Conservation (phyloP, 2,113 vertebrate genomes). For the Casuarius casuarius region DNA sequence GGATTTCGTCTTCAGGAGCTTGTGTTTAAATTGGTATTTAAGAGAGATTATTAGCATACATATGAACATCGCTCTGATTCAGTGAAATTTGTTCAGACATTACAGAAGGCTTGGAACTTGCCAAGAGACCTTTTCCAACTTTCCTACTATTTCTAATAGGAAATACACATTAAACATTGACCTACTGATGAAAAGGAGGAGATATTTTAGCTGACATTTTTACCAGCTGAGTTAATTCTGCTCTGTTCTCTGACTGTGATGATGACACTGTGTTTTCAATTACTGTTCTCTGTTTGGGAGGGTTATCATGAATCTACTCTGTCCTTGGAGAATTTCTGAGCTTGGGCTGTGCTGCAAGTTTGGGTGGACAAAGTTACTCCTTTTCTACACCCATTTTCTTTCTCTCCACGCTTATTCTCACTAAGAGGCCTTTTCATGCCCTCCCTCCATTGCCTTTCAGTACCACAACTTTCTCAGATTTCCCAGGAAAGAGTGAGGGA, state of each 20-base stretch:
- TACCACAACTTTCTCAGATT: neutral
- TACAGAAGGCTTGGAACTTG: neutral
- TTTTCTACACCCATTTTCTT: neutral
- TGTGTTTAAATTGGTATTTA: neutral
- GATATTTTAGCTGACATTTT: neutral
- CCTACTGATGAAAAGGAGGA: neutral
- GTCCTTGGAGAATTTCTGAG: neutral
- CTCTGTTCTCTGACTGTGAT: neutral
- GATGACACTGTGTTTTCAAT: neutral
- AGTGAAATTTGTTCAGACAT: neutral
- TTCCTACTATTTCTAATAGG: neutral
- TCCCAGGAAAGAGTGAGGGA: neutral
- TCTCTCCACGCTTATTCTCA: neutral
- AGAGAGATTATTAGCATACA: neutral
- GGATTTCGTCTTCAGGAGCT: neutral
- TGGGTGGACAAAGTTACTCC: neutral
- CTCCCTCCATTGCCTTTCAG: neutral
- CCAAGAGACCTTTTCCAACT: neutral
- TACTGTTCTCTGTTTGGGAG: neutral
- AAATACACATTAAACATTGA: neutral
- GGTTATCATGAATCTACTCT: neutral
- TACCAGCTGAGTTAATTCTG: neutral
- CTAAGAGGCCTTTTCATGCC: neutral
- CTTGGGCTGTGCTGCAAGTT: neutral
- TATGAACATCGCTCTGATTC: neutral